Evolutionary conservation across 2,888 invertebrate genomes (phyloP), one percentile per base, ranked within the genome.

Genomic region (Pocota personata): DNA sequence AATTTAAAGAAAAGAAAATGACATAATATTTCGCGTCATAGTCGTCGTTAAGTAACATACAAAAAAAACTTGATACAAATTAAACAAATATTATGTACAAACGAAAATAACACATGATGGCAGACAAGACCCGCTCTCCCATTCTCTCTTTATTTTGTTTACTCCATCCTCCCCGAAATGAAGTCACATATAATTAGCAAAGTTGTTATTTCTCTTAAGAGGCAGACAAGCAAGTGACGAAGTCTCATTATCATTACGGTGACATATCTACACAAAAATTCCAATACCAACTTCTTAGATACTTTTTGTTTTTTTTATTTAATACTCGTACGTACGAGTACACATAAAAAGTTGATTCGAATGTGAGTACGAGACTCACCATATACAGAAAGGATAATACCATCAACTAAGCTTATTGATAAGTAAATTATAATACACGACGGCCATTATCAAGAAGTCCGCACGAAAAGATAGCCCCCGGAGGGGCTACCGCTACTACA

Each of bases 221-320:
- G 35, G 43, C 64, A 64, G 62, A 46, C 62, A 24, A 37, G 19
- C 60, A 62, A 67, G 50, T 82, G 71, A 72, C 72, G 30, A 55
- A 62, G 66, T 40, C 50, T 32, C 46, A 64, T 52, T 77, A 72
- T 52, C 60, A 83, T 60, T 35, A 37, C 55, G 73, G 52, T 78
- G 83, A 78, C 83, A 69, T 69, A 62, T 78, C 60, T 48, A n/a
- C 2, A 37, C 30, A 67, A 77, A 72, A 60, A 67, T 83, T 67
- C 40, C 21, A 37, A 66, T 52, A 58, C 66, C n/a, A 69, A 69
- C 27, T 16, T 69, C 16, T 24, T 10, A 48, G 46, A 30, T 46
- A 32, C 46, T 66, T 66, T 66, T 50, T 24, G 19, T 5, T 46
- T 30, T 21, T 27, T 19, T 27, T 12, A 5, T 21, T 60, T 3